Percentiles rank a stretch among this genome's conserved stretches.
Conservation (phyloP, 2,888 invertebrate species). For the Epistrophe grossulariae region DNA sequence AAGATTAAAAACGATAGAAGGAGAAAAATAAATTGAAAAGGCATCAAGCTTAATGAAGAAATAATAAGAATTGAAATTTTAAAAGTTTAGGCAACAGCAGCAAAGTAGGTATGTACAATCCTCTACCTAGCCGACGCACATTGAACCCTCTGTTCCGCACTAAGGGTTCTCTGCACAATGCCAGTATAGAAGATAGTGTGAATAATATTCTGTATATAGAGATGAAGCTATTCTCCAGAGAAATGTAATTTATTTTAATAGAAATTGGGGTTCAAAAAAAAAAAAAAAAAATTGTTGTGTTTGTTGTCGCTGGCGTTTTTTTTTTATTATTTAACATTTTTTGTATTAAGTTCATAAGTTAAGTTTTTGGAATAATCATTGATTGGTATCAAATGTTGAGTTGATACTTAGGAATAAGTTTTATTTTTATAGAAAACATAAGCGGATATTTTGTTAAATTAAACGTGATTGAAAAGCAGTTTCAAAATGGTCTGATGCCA, state of each 20-base stretch:
- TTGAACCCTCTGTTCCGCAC: constrained; percentile 12
- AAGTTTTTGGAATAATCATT: too few species aligned
- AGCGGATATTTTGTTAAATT: background rate
- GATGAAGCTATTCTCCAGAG: constrained; percentile 38
- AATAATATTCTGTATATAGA: constrained; percentile 55
- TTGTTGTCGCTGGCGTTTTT: background rate
- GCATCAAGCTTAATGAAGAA: constrained; percentile 70
- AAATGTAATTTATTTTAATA: constrained; percentile 65
- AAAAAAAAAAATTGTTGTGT: background rate
- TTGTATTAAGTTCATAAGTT: background rate
- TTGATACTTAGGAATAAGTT: too few species aligned
- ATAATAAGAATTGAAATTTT: constrained; percentile 71
- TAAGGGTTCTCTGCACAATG: background rate
- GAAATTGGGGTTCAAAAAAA: constrained; percentile 38
- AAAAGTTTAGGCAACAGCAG: constrained; percentile 18
- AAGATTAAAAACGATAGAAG: background rate
- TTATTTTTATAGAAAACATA: too few species aligned
- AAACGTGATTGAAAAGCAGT: too few species aligned
- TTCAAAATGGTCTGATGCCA: too few species aligned
- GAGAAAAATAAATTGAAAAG: constrained; percentile 45
- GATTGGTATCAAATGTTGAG: too few species aligned
- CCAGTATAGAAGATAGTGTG: constrained; percentile 44
- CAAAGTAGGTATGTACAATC: background rate
- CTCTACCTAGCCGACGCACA: too few species aligned
- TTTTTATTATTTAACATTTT: constrained; percentile 2